A percentile compares a stretch with the other conserved stretches of the same genome.
phyloP scores from a whole-genome alignment of 2,797 vertebrate species.

The Halcyon chelicuti region DNA sequence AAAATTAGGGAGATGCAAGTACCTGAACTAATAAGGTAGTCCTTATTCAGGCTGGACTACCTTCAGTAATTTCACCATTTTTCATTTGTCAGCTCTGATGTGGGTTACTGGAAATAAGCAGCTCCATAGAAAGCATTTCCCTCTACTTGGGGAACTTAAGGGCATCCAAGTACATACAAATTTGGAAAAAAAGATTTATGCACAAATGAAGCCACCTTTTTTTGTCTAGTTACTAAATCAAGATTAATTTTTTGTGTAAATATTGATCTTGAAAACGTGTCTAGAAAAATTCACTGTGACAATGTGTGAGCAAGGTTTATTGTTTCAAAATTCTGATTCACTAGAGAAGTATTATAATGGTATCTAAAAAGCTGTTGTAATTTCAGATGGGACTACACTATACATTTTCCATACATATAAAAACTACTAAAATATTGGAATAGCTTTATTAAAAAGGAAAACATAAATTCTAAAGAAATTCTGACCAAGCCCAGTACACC shows the following conservation, averaged over 20 bases:
- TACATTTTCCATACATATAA: slow-evolving; percentile 1
- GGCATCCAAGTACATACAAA: slow-evolving; percentile 78
- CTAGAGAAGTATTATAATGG: not conserved
- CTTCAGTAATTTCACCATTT: slow-evolving; percentile 95
- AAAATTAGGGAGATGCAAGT: slow-evolving; percentile 95
- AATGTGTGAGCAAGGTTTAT: slow-evolving; percentile 44
- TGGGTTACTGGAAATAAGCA: slow-evolving; percentile 86
- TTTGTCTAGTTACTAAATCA: slow-evolving; percentile 77
- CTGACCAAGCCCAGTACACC: not conserved
- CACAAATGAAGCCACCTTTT: slow-evolving; percentile 69
- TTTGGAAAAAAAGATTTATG: slow-evolving; percentile 64
- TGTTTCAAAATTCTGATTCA: slow-evolving; percentile 48
- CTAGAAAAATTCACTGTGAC: slow-evolving; percentile 62
- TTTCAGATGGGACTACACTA: slow-evolving; percentile 13
- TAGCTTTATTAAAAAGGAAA: not conserved
- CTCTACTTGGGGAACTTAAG: slow-evolving; percentile 85
- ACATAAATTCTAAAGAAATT: not conserved
- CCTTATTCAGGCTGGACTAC: slow-evolving; percentile 92
- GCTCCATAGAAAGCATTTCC: slow-evolving; percentile 80
- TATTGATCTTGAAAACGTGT: slow-evolving; percentile 69
- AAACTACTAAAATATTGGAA: not conserved
- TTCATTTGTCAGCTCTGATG: slow-evolving; percentile 94
- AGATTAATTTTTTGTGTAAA: slow-evolving; percentile 70
- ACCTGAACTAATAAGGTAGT: slow-evolving; percentile 98
- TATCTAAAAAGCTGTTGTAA: slow-evolving; percentile 16